Base-by-base conservation (phyloP, 2,113 vertebrate species). In the Rutilus rutilus region DNA sequence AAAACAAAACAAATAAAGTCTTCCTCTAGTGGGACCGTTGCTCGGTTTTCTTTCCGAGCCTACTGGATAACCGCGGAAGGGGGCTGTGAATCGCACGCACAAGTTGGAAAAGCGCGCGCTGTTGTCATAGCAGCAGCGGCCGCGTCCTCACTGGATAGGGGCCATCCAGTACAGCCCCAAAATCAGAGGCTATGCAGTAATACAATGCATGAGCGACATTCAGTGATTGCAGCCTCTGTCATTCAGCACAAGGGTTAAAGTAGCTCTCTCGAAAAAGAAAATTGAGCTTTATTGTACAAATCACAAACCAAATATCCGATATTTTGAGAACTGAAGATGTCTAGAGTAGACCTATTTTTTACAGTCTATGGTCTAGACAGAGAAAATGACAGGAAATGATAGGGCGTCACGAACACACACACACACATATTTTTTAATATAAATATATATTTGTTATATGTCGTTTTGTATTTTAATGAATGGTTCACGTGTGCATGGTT, bases 101-200 rank as follows among this genome's bases (percentile, higher is more conserved):
- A 52, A 57, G 9, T 50, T 71, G 47, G 23, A 27, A 2, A 79
- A 25, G 25, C 23, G 60, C 10, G 30, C 17, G 23, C 15, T 79
- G 84, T 86, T 71, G 77, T 71, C 84, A 86, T 86, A 42, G 77
- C 76, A 86, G 73, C 59, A 71, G 57, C 36, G 8, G 59, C 45
- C 33, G n/a, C n/a, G n/a, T 11, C 6, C 64, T 14, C 5, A 3
- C 54, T 57, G 54, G 52, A 6, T 19, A 21, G 17, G 19, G 52
- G 52, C 54, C 19, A 23, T 14, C 1, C 77, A n/a, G 77, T 2
- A n/a, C 30, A 60, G 74, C 19, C 79, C 4, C 33, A 83, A 83
- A 83, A 83, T 83, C 82, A 83, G 65, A 36, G 14, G 47, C 33
- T 73, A 69, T 59, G 67, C 11, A 83, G 67, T 39, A 83, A 83